These are phyloP conservation scores for Agriopis marginaria DNA, from an alignment of 2,888 invertebrate species.

Conservation along the genomic window DNA sequence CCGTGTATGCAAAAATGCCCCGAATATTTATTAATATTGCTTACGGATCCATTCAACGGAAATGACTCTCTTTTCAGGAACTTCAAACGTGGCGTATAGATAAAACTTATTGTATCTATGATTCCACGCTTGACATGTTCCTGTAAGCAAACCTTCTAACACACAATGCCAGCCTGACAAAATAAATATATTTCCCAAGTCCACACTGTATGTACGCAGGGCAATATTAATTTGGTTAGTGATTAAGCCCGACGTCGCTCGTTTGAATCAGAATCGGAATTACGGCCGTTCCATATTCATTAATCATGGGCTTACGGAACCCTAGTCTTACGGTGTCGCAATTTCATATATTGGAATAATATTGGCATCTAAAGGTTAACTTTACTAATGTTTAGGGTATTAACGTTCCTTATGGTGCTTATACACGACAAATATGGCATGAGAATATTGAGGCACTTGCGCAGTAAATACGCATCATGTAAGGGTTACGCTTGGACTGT, in stretches of 20 bases:
- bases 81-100: too few species aligned
- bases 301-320: conserved; percentile 39
- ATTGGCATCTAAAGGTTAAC: conserved; percentile 8
- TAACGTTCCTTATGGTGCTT: too few species aligned
- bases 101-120: too few species aligned
- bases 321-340: conserved; percentile 13
- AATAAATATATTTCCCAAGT: conserved; percentile 17
- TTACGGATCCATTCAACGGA: too few species aligned
- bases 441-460: too few species aligned
- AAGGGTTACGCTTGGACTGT: too few species aligned
- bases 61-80: too few species aligned
- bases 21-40: too few species aligned
- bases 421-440: too few species aligned
- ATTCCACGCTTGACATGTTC: neutral
- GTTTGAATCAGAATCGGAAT: conserved; percentile 31
- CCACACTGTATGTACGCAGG: neutral
- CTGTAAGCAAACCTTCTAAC: too few species aligned
- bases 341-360: conserved; percentile 28
- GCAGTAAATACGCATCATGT: too few species aligned
- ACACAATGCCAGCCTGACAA: neutral
- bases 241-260: conserved; percentile 28
- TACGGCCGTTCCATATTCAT: conserved; percentile 35
- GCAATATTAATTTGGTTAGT: conserved; percentile 36
- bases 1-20: too few species aligned
- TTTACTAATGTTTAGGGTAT: neutral